Evolutionary conservation across 30 jellyfish, hydroid and myxozoan genomes (phyloP), one percentile per base, ranked within the genome.

Genomic region (Cassiopea xamachana): DNA sequence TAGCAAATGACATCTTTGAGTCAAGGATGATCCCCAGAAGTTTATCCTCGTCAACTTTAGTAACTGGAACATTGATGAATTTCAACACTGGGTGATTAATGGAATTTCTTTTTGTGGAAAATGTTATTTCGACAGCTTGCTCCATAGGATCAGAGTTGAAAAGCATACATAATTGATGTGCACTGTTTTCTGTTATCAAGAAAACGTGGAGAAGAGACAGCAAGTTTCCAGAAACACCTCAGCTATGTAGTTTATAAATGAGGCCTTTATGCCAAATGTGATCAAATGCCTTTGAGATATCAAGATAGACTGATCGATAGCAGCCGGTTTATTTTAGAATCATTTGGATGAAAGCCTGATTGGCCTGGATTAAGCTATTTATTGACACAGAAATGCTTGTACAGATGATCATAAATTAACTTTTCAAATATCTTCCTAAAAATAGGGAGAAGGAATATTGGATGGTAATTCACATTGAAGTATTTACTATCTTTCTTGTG

Each of bases 81-180:
- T 70, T 8, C 18, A 78, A 59, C 19, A 43, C 62, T 19, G 90
- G 97, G 79, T 64, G 80, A 73, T 64, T 69, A 4, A 79, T 68
- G 76, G 83, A 72, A 76, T 1, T 64, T 77, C 92, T 49, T 48
- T 83, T 55, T 10, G 64, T 55, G 64, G 64, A 55, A 55, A 90
- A 90, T 58, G 89, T 64, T 45, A 81, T 82, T 75, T 82, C 97
- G 17, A 73, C 93, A 6, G 93, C 97, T 68, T 90, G 90, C 59
- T 90, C 82, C 19, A 74, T 77, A 19, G 92, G 93, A 60, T 90
- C 93, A 81, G 96, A 81, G 69, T 90, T 81, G 60, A 90, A 81
- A 39, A 81, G 83, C 93, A 82, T 83, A 75, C 84, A 43, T 86
- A 87, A 79, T 27, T 44, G 67, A 43, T 74, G 78, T 78, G 74